Base-by-base conservation (phyloP, 2,797 vertebrate species). In the Phylloscopus collybita region DNA sequence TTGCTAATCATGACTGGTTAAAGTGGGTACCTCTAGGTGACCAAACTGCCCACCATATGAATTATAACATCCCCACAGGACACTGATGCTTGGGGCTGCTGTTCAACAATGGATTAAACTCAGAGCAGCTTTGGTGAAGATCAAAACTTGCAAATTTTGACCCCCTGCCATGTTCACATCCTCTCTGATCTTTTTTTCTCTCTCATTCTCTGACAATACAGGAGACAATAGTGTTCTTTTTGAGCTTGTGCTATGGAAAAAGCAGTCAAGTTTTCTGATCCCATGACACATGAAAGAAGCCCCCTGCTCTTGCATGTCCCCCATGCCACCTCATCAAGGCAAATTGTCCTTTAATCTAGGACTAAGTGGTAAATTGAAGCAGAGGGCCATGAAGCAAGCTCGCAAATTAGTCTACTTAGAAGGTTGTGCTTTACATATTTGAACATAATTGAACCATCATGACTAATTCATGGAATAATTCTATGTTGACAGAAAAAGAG, bases 251-350 rank as follows among this genome's bases (percentile, higher is more conserved):
- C 51, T 59, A 4, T n/a, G 32, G 67, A 66, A 81, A 88, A 53
- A 4, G n/a, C 13, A 4, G 9, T 45, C 38, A 74, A 49, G 32
- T 51, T 72, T 81, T 79, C 38, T 88, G 34, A 79, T 29, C 45
- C 21, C 4, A 1, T 2, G 8, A 8, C 13, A 13, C 0, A 0
- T 0, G 0, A 32, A 74, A 75, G 34, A 12, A 82, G 26, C 30
- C 34, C 26, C 5, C 15, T 57, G 19, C 11, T 59, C 47, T 73
- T 2, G 0, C 12, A 13, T 0, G 0, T 60, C 51, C 38, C 36
- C 64, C 17, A 23, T 61, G 54, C 36, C 56, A 34, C 65, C 45
- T 85, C 67, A 44, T 38, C 8, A 9, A 60, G 57, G 82, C 54
- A 74, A 61, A 69, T n/a, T 57, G 42, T 50, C 72, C 79, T 93